Evolutionary conservation across 2,113 vertebrate genomes (phyloP), one percentile per base, ranked within the genome.

Genomic region (Spea multiplicata): DNA sequence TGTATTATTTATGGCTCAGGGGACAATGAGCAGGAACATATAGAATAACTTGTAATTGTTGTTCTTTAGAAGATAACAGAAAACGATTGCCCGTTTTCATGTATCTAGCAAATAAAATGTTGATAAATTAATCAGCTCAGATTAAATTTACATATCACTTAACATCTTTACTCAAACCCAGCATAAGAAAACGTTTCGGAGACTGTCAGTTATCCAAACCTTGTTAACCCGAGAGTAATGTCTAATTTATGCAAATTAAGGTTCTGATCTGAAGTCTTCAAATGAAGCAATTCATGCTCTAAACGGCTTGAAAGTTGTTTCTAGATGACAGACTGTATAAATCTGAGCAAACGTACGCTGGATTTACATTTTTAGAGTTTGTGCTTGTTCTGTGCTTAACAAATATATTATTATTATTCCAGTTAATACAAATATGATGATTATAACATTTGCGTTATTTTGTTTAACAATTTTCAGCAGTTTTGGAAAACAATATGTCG

Each of bases 251-350:
- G 74, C 66, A 76, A 76, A 76, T 76, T 57, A 76, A 53, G 68
- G 45, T 17, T 68, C 50, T 45, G 50, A 45, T 76, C 8, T 17
- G 61, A 3, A 64, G 61, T 64, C 61, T 53, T 68, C 52, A 76
- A 76, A 76, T 68, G 50, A 68, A 76, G 74, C 74, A 76, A 76
- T 76, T 76, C 65, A 68, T 45, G 65, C 66, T 67, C 74, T 76
- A 76, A 76, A 52, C 47, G 65, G 68, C 66, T 68, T 68, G 65
- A 68, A 57, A 68, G 65, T 66, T 76, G 74, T 76, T 76, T 76
- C 17, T 14, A 17, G 66, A 47, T 76, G 74, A 76, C 44, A 68
- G 52, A 76, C 55, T 57, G 57, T 46, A 55, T 48, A 75, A 75
- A 49, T 30, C 52, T 10, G 50, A 67, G 64, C 16, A n/a, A 76